These are phyloP conservation scores for Agelaius tricolor DNA, from an alignment of 2,113 vertebrate species.

Conservation along the genomic window DNA sequence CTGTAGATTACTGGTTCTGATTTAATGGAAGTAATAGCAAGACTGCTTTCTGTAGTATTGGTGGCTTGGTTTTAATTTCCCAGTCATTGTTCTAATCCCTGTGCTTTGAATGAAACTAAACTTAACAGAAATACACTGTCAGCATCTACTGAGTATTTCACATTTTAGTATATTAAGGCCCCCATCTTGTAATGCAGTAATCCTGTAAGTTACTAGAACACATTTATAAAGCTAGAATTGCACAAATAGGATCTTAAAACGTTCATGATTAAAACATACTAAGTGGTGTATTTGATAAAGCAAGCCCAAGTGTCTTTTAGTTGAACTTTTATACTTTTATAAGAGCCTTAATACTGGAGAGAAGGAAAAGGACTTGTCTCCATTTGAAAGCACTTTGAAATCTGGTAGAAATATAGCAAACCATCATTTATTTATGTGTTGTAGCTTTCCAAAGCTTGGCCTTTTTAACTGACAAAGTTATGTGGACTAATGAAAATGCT, in stretches of 20 bases:
- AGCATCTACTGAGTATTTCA: background rate
- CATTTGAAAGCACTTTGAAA: conserved; percentile 36
- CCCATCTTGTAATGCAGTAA: background rate
- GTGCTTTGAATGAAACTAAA: background rate
- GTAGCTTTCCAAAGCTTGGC: background rate
- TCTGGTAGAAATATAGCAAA: background rate
- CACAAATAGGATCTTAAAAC: background rate
- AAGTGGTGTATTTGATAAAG: background rate
- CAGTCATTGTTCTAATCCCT: background rate
- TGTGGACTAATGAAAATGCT: background rate
- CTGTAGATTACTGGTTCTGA: background rate
- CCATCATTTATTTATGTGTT: background rate
- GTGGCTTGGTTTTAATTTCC: background rate
- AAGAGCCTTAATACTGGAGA: conserved; percentile 55
- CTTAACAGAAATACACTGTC: background rate
- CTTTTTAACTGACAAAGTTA: background rate
- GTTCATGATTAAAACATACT: background rate
- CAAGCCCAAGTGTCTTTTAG: conserved; percentile 39
- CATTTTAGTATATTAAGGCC: background rate
- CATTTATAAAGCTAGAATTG: background rate
- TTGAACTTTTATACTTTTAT: background rate
- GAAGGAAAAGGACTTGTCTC: background rate
- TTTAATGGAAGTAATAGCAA: background rate
- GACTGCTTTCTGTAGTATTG: background rate
- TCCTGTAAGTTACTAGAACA: background rate